Evolutionary conservation across 92 coral and sea anemone species (phyloP), one percentile per base, ranked within the genome.

Genomic region (Blastomussa wellsi): DNA sequence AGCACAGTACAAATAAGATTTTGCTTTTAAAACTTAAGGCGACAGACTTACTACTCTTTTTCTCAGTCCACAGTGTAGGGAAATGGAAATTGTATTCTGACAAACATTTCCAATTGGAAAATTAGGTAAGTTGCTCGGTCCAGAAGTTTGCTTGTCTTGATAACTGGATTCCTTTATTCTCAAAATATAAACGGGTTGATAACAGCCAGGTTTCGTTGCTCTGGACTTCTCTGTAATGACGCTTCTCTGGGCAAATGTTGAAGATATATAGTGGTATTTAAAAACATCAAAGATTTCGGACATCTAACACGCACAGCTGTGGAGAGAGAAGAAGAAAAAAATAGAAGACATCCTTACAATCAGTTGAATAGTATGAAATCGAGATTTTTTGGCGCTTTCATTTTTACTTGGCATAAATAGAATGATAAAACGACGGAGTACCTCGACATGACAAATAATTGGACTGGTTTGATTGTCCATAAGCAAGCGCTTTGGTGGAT

Each of bases 281-380:
- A 68, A 72, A 73, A 55, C 62, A 64, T 83, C 80, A 83, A 57
- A 91, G 91, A n/a, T 82, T 84, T 42, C 88, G 70, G 82, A 91
- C 92, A 57, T 91, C 94, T 64, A 91, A 77, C 48, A 91, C 90
- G 82, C 91, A 88, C 80, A 91, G 89, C 94, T 91, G 89, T 31
- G 53, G 59, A 67, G 52, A 66, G 42, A 84, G 12, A 36, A 67
- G 29, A 65, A 70, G 5, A 14, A 19, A 3, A 70, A 36, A 0
- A 6, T 16, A 62, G 16, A 12, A 14, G 26, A 22, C 33, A 26
- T 7, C 13, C 33, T 32, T 33, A 39, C 22, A 55, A 55, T 55
- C 28, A 22, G 20, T 55, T 55, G 7, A 55, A 26, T 55, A 28
- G 20, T 4, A 4, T 22, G n/a, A 6, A 4, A 51, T 11, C 0